These are phyloP conservation scores for Setophaga coronata DNA, from an alignment of 2,113 vertebrate species.

Conservation along the genomic window DNA sequence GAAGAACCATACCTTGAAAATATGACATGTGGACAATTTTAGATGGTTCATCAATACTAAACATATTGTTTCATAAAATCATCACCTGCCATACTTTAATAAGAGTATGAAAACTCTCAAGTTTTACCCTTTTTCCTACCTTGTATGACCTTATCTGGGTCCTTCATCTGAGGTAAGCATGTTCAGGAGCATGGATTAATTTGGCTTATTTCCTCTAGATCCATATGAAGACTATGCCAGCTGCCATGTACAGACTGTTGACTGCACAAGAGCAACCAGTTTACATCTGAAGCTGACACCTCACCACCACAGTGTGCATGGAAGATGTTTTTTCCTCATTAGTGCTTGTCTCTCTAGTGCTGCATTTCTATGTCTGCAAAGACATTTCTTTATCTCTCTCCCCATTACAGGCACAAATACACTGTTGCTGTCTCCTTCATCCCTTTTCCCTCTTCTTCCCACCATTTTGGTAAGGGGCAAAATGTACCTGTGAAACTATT, in stretches of 20 bases:
- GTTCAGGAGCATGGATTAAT: background rate
- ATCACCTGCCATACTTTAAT: background rate
- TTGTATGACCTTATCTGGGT: background rate
- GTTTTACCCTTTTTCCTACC: background rate
- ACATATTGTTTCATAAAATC: background rate
- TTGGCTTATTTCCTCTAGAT: slow-evolving; percentile 76
- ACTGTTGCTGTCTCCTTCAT: background rate
- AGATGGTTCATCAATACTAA: background rate
- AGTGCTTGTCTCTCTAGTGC: slow-evolving; percentile 78
- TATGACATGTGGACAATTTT: background rate
- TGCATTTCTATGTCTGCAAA: slow-evolving; percentile 76
- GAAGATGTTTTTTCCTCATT: slow-evolving; percentile 67
- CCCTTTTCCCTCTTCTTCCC: background rate
- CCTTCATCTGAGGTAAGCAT: background rate
- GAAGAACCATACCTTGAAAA: background rate
- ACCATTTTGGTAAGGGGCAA: slow-evolving; percentile 13
- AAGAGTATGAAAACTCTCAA: background rate
- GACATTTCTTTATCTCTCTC: background rate
- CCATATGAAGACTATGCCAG: slow-evolving; percentile 99
- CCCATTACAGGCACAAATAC: slow-evolving; percentile 2
- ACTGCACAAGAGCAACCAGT: slow-evolving; percentile 96
- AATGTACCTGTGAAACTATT: background rate
- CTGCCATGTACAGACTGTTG: slow-evolving; percentile 97
- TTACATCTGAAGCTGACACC: slow-evolving; percentile 84
- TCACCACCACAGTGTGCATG: slow-evolving; percentile 60